phyloP scores from a whole-genome alignment of 2,113 vertebrate species.

The Siphamia tubifer region DNA sequence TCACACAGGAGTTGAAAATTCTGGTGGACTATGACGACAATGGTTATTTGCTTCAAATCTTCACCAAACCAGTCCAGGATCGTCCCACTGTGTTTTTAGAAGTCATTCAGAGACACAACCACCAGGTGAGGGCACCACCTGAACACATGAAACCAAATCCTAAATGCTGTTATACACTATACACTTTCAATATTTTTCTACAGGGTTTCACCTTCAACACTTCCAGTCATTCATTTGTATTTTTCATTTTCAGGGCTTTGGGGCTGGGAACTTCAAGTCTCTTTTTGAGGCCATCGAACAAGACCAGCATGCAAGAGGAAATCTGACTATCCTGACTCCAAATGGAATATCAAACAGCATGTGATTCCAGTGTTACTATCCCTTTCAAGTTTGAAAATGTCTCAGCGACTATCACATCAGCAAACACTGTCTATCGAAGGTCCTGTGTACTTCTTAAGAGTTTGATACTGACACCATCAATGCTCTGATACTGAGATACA shows the following conservation, averaged over 20 bases:
- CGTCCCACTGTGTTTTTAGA: slow-evolving; percentile 96
- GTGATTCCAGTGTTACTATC: slow-evolving; percentile 32
- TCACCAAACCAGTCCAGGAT: slow-evolving; percentile 96
- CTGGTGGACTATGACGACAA: slow-evolving; percentile 94
- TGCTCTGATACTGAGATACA: not conserved
- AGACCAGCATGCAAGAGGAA: slow-evolving; percentile 89
- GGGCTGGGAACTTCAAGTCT: slow-evolving; percentile 96
- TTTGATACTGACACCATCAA: not conserved
- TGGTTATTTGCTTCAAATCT: slow-evolving; percentile 96
- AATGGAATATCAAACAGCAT: slow-evolving; percentile 72
- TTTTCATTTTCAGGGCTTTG: slow-evolving; percentile 85
- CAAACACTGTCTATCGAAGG: not conserved
- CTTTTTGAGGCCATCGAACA: slow-evolving; percentile 93
- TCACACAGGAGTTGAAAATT: slow-evolving; percentile 88
- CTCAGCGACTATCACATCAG: not conserved
- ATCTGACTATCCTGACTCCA: slow-evolving; percentile 85
- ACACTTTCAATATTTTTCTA: not conserved
- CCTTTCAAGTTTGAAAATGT: not conserved
- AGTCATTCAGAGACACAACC: slow-evolving; percentile 94
- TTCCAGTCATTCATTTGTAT: not conserved
- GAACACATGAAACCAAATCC: not conserved
- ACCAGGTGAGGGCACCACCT: slow-evolving; percentile 83
- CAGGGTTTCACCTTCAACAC: no score
- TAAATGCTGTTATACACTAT: not conserved
- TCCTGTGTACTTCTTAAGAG: not conserved